Conservation (phyloP, 2,113 vertebrate genomes). For the Pedionomus torquatus region DNA sequence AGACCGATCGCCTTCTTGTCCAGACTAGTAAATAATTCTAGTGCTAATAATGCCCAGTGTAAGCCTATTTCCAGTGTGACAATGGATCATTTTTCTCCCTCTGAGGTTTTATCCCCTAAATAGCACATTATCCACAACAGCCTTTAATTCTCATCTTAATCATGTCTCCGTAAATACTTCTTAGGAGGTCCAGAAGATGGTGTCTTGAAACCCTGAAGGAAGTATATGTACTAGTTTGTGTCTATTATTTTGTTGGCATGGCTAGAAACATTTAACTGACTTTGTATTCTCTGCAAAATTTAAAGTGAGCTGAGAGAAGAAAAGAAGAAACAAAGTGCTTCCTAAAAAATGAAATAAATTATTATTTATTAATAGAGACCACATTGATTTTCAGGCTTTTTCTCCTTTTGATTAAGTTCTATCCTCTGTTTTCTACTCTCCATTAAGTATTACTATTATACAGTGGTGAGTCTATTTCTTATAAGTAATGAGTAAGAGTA, state of each 20-base stretch:
- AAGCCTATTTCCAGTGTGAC: neutral
- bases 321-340: neutral
- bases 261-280: neutral
- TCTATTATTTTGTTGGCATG: neutral
- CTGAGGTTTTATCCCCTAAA: neutral
- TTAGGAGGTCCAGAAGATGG: neutral
- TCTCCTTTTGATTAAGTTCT: neutral
- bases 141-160: neutral
- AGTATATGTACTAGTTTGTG: neutral
- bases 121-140: neutral
- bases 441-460: neutral
- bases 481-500: neutral
- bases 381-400: neutral
- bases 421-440: neutral
- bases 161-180: neutral
- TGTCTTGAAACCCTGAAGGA: neutral
- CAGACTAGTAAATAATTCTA: neutral
- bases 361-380: no score
- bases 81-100: neutral
- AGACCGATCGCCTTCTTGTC: neutral
- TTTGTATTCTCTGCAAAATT: neutral
- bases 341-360: neutral
- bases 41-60: neutral
- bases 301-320: neutral
- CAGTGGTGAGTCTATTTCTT: neutral